Conservation (phyloP, 2,113 vertebrate species). For the Corythornis madagascariensis region DNA sequence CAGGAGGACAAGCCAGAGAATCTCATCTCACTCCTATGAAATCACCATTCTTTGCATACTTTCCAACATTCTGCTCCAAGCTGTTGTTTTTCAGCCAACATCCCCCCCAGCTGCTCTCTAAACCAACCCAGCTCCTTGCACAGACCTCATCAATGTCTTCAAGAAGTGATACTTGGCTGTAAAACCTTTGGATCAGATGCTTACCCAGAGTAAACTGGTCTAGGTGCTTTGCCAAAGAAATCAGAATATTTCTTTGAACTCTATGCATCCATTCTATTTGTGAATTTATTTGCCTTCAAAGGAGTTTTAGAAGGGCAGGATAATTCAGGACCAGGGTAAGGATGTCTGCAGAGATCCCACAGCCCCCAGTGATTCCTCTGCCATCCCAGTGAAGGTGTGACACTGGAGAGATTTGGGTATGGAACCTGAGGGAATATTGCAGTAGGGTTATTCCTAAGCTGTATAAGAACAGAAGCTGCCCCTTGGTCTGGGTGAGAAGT, state of each 20-base stretch:
- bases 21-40: background rate
- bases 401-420: background rate
- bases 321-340: background rate
- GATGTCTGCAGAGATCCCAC: background rate
- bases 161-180: background rate
- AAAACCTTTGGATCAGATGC: background rate
- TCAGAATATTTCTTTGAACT: background rate
- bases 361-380: background rate
- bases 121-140: background rate
- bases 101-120: background rate
- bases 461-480: background rate
- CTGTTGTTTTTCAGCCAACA: conserved; percentile 28
- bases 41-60: conserved; percentile 11
- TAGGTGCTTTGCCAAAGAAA: background rate
- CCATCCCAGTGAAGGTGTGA: background rate
- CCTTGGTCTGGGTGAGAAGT: background rate
- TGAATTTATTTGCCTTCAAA: background rate
- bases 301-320: background rate
- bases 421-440: background rate
- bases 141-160: background rate
- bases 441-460: background rate
- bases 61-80: background rate
- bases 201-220: background rate
- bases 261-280: background rate
- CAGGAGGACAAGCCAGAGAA: background rate